Evolutionary conservation across 2,113 vertebrate genomes (phyloP), one percentile per base, ranked within the genome.

Genomic region (Vidua macroura): DNA sequence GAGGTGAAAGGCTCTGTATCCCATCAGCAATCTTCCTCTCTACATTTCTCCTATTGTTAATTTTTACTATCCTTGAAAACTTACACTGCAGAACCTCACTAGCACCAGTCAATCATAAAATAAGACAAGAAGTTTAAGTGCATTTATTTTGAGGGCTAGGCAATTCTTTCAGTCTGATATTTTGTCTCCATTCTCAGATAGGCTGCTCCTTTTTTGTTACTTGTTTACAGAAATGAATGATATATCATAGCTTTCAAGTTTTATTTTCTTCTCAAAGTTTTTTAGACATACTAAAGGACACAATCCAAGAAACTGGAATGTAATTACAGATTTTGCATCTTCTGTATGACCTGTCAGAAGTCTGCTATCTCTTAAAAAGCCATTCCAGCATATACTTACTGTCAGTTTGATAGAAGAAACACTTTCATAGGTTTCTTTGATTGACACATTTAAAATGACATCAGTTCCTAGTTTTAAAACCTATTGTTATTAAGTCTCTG

Each of bases 401-500:
- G 97, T 98, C 98, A 98, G 56, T 95, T 97, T 98, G 96, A 97
- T 92, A 96, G 95, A 98, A 98, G 97, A 96, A 97, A 97, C 95
- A 96, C 96, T 98, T 98, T 97, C 92, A 74, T 92, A 95, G 94
- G 88, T 96, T 97, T 95, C 58, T 93, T 92, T 98, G 98, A 98
- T 90, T 98, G 98, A 98, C 98, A 98, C 96, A 96, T 98, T 96
- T 97, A 96, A 98, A 98, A 98, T 97, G 95, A 97, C 97, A 98
- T 98, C 96, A 97, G 97, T 97, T 97, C 95, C 96, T 97, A 97
- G 97, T 97, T 98, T 98, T 98, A 97, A 98, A 98, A 98, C 95
- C 97, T 95, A 97, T 98, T 98, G 98, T 98, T 98, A 98, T 98
- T 98, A 98, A 97, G 97, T 98, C 96, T 98, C 97, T 98, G 97